phyloP scores from a whole-genome alignment of 2,888 invertebrate genomes.

The Euproctis similis region DNA sequence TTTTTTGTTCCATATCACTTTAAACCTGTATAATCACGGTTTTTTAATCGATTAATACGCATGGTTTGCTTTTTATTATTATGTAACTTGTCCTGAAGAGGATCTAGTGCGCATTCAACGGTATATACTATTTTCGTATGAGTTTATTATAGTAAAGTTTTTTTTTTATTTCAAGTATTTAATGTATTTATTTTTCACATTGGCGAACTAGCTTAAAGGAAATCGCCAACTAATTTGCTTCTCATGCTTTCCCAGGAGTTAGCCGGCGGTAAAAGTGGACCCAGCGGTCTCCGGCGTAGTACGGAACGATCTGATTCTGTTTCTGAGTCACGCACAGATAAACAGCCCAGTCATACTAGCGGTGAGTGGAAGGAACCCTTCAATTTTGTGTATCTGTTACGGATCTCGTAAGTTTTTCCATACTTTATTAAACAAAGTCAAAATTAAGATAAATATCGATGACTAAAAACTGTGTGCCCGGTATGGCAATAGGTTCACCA shows the following conservation, averaged over 20 bases:
- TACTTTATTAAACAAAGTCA: too few species aligned
- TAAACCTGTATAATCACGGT: too few species aligned
- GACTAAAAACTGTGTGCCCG: too few species aligned
- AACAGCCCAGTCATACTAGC: conserved; percentile 39
- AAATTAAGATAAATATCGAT: too few species aligned
- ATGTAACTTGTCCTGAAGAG: too few species aligned
- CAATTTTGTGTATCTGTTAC: too few species aligned
- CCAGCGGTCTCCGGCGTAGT: conserved; percentile 53
- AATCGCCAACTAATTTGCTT: background rate
- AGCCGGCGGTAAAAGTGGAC: conserved; percentile 59
- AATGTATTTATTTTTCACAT: too few species aligned
- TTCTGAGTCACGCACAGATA: conserved; percentile 34
- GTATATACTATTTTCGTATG: background rate
- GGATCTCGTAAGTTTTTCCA: too few species aligned
- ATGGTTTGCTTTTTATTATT: too few species aligned
- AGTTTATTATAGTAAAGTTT: background rate
- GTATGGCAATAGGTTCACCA: too few species aligned
- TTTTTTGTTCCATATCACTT: too few species aligned
- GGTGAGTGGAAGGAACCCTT: conserved; percentile 51
- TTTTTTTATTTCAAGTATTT: background rate
- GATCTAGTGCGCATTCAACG: background rate
- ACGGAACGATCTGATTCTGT: conserved; percentile 45
- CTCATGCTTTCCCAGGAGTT: conserved; percentile 63
- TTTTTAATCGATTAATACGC: too few species aligned
- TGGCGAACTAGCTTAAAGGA: background rate